Percentiles rank a stretch among this genome's conserved stretches.
phyloP scores from a whole-genome alignment of 2,113 vertebrate species.

The Tringa solitaria region DNA sequence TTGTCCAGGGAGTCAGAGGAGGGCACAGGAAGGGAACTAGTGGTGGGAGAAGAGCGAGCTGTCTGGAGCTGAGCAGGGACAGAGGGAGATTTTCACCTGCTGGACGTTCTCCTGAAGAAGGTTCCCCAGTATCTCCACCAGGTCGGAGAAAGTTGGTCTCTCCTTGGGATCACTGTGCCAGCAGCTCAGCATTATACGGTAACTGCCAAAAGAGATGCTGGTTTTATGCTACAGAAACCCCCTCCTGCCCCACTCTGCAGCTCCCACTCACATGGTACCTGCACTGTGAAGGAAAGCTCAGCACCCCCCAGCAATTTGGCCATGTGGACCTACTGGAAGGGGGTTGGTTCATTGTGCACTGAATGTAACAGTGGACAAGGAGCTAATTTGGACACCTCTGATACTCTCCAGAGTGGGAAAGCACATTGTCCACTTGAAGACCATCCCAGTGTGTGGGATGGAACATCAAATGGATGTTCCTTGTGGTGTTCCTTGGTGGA shows the following conservation, averaged over 20 bases:
- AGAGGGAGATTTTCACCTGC: slow-evolving; percentile 76
- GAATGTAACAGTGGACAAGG: background rate
- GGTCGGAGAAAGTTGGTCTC: slow-evolving; percentile 87
- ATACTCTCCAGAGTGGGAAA: background rate
- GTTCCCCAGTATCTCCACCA: slow-evolving; percentile 93
- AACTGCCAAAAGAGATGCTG: slow-evolving; percentile 74
- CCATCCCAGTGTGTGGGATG: background rate
- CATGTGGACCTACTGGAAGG: background rate
- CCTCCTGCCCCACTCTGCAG: background rate
- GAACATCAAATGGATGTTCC: too few relatives aligned
- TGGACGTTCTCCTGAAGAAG: slow-evolving; percentile 87
- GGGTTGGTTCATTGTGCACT: background rate
- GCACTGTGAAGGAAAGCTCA: background rate
- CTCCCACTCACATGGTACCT: background rate
- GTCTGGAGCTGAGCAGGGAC: background rate
- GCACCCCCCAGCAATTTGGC: background rate
- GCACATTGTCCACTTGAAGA: background rate
- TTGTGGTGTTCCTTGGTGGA: too few relatives aligned
- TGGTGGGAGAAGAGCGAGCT: background rate
- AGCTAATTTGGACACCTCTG: background rate
- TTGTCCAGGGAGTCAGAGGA: background rate
- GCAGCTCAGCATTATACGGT: slow-evolving; percentile 94
- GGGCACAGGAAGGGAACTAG: background rate
- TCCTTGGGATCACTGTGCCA: slow-evolving; percentile 94
- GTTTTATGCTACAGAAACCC: background rate